Conservation (phyloP, 2,113 vertebrate species). For the Equus przewalskii region DNA sequence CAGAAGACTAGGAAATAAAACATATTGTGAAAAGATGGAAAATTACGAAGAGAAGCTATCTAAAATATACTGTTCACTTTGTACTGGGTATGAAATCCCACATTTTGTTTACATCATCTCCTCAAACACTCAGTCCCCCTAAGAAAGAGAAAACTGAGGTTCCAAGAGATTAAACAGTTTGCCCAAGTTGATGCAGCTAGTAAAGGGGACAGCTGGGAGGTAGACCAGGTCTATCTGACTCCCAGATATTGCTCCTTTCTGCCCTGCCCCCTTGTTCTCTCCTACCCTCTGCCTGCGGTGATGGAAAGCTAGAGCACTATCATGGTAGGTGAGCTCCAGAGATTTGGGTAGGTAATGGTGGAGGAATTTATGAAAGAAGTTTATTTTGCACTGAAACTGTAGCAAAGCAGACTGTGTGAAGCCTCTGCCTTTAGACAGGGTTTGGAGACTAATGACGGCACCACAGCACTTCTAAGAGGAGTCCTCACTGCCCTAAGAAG, state of each 20-base stretch:
- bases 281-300: background rate
- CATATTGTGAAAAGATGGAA: background rate
- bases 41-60: background rate
- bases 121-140: background rate
- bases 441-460: background rate
- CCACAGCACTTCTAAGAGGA: background rate
- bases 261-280: background rate
- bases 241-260: background rate
- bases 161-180: background rate
- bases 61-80: background rate
- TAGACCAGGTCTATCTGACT: background rate
- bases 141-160: background rate
- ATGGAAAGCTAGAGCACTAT: background rate
- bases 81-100: background rate
- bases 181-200: background rate
- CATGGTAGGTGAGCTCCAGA: background rate
- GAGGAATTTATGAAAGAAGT: background rate
- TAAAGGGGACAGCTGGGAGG: background rate
- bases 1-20: constrained; percentile 30
- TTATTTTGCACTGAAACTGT: background rate
- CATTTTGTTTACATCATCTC: background rate
- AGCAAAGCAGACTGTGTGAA: background rate
- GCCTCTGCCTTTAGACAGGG: background rate
- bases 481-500: background rate
- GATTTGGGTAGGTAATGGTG: background rate